Conservation (phyloP, 2,797 vertebrate species). For the Intellagama lesueurii region DNA sequence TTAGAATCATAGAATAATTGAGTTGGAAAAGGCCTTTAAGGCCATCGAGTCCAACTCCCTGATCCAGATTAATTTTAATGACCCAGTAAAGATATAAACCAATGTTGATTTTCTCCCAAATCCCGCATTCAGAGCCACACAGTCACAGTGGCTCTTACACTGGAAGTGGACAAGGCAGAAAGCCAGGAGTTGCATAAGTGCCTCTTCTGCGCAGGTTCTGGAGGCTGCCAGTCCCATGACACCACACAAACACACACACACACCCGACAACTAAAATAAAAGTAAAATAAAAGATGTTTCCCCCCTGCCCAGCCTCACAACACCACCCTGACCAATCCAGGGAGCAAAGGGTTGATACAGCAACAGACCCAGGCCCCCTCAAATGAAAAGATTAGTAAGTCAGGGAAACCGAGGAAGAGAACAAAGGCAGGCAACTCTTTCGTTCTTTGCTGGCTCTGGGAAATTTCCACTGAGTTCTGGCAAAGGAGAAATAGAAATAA, state of each 20-base stretch:
- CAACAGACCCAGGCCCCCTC: background rate
- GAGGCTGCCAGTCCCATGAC: background rate
- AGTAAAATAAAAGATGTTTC: background rate
- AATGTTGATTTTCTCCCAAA: too few species aligned
- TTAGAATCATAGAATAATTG: too few species aligned
- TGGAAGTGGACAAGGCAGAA: background rate
- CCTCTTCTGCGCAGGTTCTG: background rate
- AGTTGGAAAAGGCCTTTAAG: too few species aligned
- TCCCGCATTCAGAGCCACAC: too few species aligned
- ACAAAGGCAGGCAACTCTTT: too few species aligned
- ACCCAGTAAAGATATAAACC: too few species aligned
- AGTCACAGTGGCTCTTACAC: background rate
- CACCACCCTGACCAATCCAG: background rate
- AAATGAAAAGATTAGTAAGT: slow-evolving; percentile 1
- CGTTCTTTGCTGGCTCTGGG: background rate
- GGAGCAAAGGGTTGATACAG: background rate
- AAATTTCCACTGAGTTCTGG: slow-evolving; percentile 32
- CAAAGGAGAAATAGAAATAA: background rate
- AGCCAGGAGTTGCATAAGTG: background rate
- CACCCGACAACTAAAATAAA: too few species aligned
- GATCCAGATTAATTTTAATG: too few species aligned
- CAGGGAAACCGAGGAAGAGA: background rate
- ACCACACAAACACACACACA: background rate
- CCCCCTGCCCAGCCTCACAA: background rate
- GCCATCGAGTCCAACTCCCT: too few species aligned